Conservation (phyloP, 2,797 vertebrate genomes). For the Gadopsis marmoratus region DNA sequence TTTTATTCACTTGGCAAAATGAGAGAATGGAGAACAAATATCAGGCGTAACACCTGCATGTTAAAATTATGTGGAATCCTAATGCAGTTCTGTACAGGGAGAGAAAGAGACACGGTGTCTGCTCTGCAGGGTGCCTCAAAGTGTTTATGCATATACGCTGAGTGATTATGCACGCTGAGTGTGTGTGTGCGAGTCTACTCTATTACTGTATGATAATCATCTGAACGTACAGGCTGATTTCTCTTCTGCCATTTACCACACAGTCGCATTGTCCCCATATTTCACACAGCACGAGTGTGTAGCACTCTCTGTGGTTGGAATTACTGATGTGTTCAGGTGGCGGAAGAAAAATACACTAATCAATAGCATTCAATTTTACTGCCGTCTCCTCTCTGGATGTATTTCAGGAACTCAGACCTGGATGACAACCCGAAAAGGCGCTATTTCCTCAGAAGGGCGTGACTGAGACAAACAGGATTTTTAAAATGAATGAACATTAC, state of each 20-base stretch:
- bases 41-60: slow-evolving; percentile 6
- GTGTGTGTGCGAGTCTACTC: slow-evolving; percentile 28
- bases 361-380: slow-evolving; percentile 30
- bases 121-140: slow-evolving; percentile 39
- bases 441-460: slow-evolving; percentile 37
- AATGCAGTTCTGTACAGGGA: slow-evolving; percentile 9
- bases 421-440: slow-evolving; percentile 21
- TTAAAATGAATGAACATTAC: slow-evolving; percentile 59
- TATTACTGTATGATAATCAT: slow-evolving; percentile 57
- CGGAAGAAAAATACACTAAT: slow-evolving; percentile 46
- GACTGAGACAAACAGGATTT: slow-evolving; percentile 61
- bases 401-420: slow-evolving; percentile 35
- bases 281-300: slow-evolving; percentile 28
- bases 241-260: slow-evolving; percentile 23
- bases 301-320: slow-evolving; percentile 30
- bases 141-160: slow-evolving; percentile 37
- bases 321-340: slow-evolving; percentile 37
- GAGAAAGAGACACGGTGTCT: slow-evolving; percentile 4
- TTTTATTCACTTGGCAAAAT: slow-evolving; percentile 24
- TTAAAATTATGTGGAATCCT: slow-evolving; percentile 6
- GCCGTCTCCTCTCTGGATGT: slow-evolving; percentile 14
- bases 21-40: slow-evolving; percentile 3
- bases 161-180: slow-evolving; percentile 48
- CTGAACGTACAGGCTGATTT: slow-evolving; percentile 37
- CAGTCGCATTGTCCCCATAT: slow-evolving; percentile 30